Conservation (phyloP, 2,113 vertebrate genomes). For the Melanerpes formicivorus region DNA sequence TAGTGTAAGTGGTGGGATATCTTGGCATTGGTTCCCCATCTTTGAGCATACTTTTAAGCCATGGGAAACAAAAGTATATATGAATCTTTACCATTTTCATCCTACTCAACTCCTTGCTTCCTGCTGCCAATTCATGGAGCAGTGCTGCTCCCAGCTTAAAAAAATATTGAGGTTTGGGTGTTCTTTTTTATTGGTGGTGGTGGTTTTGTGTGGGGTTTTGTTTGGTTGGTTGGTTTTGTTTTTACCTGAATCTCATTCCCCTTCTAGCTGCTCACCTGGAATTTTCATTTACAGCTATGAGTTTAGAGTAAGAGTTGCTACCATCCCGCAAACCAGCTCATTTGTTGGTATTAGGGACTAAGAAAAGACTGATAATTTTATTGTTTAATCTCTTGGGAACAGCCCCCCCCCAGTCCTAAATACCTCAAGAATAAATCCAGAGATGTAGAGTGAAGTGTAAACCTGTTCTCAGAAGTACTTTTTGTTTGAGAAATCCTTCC, state of each 20-base stretch:
- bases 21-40: neutral
- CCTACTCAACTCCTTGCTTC: neutral
- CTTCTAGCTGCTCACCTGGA: neutral
- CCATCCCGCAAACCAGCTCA: neutral
- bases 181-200: too few relatives aligned
- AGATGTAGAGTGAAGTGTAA: neutral
- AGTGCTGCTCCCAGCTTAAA: neutral
- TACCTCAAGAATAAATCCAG: neutral
- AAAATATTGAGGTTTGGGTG: neutral
- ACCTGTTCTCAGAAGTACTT: neutral
- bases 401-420: neutral
- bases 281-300: neutral
- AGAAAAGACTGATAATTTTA: neutral
- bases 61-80: neutral
- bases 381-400: neutral
- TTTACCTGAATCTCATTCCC: neutral
- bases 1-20: neutral
- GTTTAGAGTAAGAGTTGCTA: neutral
- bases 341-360: neutral
- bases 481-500: neutral
- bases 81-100: neutral
- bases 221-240: too few relatives aligned
- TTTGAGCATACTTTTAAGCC: neutral
- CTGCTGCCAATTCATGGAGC: accelerated
- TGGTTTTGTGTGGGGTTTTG: too few relatives aligned